A percentile compares a stretch with the other conserved stretches of the same genome.
Evolutionary conservation across 1,140 invertebrate genomes (phyloP).

Genomic region (Aphaenogaster floridana): DNA sequence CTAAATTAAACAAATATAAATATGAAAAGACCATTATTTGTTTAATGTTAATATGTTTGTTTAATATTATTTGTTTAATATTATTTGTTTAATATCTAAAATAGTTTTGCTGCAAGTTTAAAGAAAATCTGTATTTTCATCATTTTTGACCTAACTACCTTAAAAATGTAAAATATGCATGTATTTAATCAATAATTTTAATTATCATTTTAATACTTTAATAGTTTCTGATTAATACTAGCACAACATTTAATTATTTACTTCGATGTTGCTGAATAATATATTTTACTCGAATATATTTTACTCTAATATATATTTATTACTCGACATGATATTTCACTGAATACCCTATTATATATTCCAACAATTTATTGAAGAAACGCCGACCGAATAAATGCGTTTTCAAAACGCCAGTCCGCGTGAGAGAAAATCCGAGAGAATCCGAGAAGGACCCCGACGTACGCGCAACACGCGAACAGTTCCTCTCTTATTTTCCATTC

Average conservation of each 20-base stretch:
- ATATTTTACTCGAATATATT: not conserved
- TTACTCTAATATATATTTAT: too few relatives aligned
- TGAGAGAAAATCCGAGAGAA: slow-evolving; percentile 1
- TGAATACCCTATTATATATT: not conserved
- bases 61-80: too few relatives aligned
- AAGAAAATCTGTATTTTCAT: too few relatives aligned
- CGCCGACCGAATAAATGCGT: not conserved
- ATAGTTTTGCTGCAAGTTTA: too few relatives aligned
- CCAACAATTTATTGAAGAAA: not conserved
- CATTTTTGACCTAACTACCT: too few relatives aligned
- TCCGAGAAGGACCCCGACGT: not conserved
- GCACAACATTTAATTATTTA: not conserved
- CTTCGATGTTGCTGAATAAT: not conserved
- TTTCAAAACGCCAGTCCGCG: not conserved
- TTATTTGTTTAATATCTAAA: too few relatives aligned
- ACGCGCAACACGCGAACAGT: not conserved
- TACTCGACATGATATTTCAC: not conserved
- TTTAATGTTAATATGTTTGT: too few relatives aligned
- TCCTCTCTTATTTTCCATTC: not conserved
- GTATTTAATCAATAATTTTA: not conserved
- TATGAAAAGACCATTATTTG: too few relatives aligned
- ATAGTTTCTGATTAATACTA: not conserved
- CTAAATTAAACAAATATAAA: too few relatives aligned
- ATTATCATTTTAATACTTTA: not conserved
- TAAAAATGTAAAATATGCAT: too few relatives aligned